Conservation (phyloP, 2,113 vertebrate species). For the Vireo altiloquus region DNA sequence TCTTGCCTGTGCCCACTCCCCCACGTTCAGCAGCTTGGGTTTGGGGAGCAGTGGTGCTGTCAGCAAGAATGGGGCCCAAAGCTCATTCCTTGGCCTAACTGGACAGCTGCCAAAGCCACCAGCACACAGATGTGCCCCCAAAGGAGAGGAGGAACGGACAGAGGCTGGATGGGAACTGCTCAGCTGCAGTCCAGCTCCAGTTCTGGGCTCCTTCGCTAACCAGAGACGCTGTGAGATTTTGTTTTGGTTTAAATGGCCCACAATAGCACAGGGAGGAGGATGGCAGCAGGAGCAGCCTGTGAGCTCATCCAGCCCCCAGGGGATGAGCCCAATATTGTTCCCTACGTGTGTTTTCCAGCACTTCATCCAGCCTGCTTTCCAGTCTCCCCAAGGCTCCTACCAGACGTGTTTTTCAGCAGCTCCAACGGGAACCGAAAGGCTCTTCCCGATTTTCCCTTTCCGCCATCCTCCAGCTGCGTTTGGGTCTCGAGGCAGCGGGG, state of each 20-base stretch:
- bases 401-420: background rate
- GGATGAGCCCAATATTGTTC: background rate
- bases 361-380: background rate
- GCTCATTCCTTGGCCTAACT: accelerated
- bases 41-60: accelerated
- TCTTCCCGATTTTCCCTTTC: background rate
- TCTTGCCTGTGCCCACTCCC: background rate
- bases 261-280: background rate
- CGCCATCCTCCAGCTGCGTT: background rate
- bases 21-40: accelerated
- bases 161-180: background rate
- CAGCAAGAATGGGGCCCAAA: background rate
- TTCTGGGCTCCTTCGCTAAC: background rate
- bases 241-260: background rate
- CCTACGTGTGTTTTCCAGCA: background rate
- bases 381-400: background rate
- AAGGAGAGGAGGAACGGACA: background rate
- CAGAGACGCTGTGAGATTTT: background rate
- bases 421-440: background rate
- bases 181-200: background rate
- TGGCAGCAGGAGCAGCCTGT: background rate
- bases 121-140: accelerated
- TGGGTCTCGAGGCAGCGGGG: background rate
- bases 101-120: background rate
- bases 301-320: conserved; percentile 1